Conservation (phyloP, 23 tunicate species). For the Botrylloides violaceus region DNA sequence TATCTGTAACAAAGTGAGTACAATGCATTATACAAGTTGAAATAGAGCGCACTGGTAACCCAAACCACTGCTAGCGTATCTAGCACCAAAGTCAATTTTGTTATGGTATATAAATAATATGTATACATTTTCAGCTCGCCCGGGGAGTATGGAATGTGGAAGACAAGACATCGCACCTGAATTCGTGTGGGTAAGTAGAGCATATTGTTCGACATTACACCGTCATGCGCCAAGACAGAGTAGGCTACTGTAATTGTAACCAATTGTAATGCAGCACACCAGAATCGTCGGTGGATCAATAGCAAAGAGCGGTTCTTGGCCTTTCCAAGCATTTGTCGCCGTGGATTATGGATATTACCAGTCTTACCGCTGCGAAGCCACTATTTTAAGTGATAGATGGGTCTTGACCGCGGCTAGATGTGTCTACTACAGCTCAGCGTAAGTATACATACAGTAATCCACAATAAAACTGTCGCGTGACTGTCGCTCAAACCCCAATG, state of each 20-base stretch:
- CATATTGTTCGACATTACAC: neutral
- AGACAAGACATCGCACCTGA: constrained; percentile 1
- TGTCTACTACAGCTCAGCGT: neutral
- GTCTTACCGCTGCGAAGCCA: neutral
- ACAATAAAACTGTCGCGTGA: no score
- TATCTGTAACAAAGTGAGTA: no score
- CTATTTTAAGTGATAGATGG: neutral
- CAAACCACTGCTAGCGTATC: no score
- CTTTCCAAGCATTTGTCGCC: neutral
- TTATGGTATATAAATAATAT: no score
- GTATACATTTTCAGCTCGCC: neutral
- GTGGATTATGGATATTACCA: neutral
- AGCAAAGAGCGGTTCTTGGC: constrained; percentile 15
- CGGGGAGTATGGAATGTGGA: constrained; percentile 3
- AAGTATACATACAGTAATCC: neutral
- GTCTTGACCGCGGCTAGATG: constrained; percentile 18
- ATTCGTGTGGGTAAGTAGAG: constrained; percentile 25
- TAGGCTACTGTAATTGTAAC: no score
- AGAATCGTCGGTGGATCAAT: constrained; percentile 11
- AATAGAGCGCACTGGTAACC: no score
- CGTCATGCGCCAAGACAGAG: no score
- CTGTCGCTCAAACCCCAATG: no score
- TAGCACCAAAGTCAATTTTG: no score
- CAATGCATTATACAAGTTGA: no score
- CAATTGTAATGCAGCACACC: neutral